Conservation (phyloP, 1,140 invertebrate species). For the Drosophila pallidifrons region DNA sequence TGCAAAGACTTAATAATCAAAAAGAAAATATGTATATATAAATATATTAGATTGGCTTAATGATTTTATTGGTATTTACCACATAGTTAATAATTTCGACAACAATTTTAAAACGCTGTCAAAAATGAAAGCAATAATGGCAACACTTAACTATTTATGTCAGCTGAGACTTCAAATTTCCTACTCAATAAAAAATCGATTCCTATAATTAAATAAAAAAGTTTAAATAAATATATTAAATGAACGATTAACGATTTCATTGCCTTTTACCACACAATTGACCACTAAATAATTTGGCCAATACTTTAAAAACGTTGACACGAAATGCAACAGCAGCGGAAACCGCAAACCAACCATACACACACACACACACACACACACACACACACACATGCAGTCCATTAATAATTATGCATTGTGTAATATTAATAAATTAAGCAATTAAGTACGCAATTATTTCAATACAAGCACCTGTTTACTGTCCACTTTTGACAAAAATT, state of each 20-base stretch:
- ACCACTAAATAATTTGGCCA: slow-evolving; percentile 18
- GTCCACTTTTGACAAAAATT: slow-evolving; percentile 51
- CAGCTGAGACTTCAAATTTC: neutral
- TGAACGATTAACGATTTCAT: neutral
- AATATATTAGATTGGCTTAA: too few species aligned
- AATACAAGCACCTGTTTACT: slow-evolving; percentile 60
- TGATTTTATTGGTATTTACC: too few species aligned
- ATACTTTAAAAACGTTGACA: slow-evolving; percentile 7
- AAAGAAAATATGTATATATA: too few species aligned
- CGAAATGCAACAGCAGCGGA: slow-evolving; percentile 8
- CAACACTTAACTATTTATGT: too few species aligned
- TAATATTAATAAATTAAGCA: slow-evolving; percentile 80
- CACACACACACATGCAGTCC: neutral
- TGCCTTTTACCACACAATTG: neutral
- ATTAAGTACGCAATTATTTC: slow-evolving; percentile 75
- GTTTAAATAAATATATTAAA: neutral
- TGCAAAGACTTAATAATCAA: too few species aligned
- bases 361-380: slow-evolving; percentile 34
- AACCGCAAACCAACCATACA: slow-evolving; percentile 24
- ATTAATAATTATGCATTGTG: slow-evolving; percentile 63
- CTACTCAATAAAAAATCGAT: neutral
- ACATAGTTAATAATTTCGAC: too few species aligned
- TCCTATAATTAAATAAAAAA: neutral
- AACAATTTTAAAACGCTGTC: too few species aligned
- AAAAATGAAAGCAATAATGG: too few species aligned